Conservation (phyloP, 2,888 invertebrate species). For the Nymphalis urticae region DNA sequence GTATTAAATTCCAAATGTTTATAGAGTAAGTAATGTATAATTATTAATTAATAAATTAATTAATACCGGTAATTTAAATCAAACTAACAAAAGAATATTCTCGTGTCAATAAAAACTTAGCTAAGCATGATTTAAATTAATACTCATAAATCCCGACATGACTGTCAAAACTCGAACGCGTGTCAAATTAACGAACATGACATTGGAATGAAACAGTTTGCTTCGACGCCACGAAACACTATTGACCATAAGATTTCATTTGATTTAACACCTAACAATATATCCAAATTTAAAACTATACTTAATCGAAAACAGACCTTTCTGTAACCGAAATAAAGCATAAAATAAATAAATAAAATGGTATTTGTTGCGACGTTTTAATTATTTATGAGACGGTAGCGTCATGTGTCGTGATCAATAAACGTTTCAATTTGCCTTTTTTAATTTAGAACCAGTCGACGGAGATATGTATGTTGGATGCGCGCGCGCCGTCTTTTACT, state of each 20-base stretch:
- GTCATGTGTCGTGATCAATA: conserved; percentile 59
- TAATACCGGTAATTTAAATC: background rate
- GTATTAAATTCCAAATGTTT: no score
- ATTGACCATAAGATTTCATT: conserved; percentile 33
- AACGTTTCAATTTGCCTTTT: conserved; percentile 51
- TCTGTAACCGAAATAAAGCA: background rate
- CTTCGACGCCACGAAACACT: conserved; percentile 33
- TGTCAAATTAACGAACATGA: conserved; percentile 47
- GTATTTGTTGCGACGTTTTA: conserved; percentile 12
- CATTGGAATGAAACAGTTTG: conserved; percentile 39
- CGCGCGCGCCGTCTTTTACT: conserved; percentile 35
- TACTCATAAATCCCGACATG: conserved; percentile 34
- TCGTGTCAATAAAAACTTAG: conserved; percentile 11
- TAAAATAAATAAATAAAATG: conserved; percentile 8
- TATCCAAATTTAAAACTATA: conserved; percentile 3
- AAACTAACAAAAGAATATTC: background rate
- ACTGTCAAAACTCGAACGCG: conserved; percentile 41
- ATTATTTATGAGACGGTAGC: conserved; percentile 43
- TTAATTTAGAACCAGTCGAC: conserved; percentile 34
- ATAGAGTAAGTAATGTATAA: background rate
- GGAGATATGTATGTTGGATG: conserved; percentile 38
- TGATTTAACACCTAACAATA: conserved; percentile 22
- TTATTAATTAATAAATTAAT: background rate
- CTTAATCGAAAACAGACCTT: conserved; percentile 1
- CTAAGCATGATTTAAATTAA: conserved; percentile 32